A percentile compares a stretch with the other conserved stretches of the same genome.
These are phyloP conservation scores for Ceryle rudis DNA, from an alignment of 2,797 vertebrate genomes.

Conservation along the genomic window DNA sequence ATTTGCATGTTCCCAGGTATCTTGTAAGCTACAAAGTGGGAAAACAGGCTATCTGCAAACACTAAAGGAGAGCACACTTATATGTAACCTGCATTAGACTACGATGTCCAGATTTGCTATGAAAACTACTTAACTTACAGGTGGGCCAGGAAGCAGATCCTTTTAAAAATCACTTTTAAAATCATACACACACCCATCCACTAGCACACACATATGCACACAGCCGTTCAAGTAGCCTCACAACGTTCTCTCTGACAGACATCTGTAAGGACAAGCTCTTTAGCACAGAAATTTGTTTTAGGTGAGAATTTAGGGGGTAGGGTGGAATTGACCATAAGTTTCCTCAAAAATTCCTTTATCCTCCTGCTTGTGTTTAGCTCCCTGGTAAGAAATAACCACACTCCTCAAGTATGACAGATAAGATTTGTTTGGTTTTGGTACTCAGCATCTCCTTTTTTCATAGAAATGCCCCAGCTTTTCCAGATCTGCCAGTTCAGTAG, in stretches of 20 bases:
- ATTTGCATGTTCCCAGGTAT: constrained; percentile 29
- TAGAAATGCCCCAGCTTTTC: background rate
- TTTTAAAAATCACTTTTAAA: background rate
- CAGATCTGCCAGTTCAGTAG: background rate
- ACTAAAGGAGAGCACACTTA: background rate
- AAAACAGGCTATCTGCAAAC: background rate
- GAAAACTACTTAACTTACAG: background rate
- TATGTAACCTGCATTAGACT: background rate
- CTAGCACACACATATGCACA: background rate
- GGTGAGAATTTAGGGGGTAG: background rate
- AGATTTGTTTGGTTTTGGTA: background rate
- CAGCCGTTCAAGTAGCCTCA: background rate
- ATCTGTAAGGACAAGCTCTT: background rate
- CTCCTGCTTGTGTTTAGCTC: background rate
- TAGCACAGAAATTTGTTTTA: background rate
- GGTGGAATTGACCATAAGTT: background rate
- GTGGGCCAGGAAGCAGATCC: background rate
- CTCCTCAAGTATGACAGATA: background rate
- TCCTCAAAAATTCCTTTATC: background rate
- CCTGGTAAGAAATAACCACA: background rate
- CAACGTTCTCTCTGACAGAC: background rate
- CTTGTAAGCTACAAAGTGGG: constrained; percentile 20
- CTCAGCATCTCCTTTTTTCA: background rate
- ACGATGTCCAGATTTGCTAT: background rate
- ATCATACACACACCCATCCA: background rate